phyloP scores from a whole-genome alignment of 2,797 vertebrate genomes.

The Spheniscus humboldti region DNA sequence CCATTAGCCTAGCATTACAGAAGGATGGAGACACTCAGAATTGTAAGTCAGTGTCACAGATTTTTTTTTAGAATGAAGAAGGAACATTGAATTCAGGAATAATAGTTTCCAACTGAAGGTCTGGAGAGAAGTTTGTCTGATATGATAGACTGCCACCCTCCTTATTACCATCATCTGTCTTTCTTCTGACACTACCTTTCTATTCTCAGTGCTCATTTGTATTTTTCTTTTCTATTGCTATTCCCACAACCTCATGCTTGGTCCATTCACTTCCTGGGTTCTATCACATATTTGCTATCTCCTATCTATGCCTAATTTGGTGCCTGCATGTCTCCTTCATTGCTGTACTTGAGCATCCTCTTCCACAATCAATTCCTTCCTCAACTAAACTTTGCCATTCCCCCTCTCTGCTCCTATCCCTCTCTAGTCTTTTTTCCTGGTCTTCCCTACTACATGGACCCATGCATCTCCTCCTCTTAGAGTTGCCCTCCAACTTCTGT shows the following conservation, averaged over 20 bases:
- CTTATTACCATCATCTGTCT: not conserved
- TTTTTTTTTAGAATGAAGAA: not conserved
- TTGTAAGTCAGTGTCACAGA: not conserved
- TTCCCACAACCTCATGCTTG: not conserved
- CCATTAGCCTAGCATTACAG: not conserved
- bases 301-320: not conserved
- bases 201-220: not conserved
- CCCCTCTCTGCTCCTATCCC: not conserved
- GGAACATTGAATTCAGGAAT: not conserved
- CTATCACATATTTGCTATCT: not conserved
- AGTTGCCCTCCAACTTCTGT: not conserved
- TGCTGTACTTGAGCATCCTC: not conserved
- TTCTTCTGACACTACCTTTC: not conserved
- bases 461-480: not conserved
- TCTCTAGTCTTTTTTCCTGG: not conserved
- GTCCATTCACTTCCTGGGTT: not conserved
- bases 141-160: not conserved
- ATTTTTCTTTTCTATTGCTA: not conserved
- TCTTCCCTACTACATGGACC: fast-evolving
- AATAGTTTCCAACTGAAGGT: not conserved
- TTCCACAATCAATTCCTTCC: not conserved
- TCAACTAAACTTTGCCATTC: not conserved
- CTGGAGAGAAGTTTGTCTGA: not conserved
- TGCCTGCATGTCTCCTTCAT: not conserved
- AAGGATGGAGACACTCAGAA: not conserved